Evolutionary conservation across 2,797 vertebrate species (phyloP), one percentile per base, ranked within the genome.

Genomic region (Capromys pilorides): DNA sequence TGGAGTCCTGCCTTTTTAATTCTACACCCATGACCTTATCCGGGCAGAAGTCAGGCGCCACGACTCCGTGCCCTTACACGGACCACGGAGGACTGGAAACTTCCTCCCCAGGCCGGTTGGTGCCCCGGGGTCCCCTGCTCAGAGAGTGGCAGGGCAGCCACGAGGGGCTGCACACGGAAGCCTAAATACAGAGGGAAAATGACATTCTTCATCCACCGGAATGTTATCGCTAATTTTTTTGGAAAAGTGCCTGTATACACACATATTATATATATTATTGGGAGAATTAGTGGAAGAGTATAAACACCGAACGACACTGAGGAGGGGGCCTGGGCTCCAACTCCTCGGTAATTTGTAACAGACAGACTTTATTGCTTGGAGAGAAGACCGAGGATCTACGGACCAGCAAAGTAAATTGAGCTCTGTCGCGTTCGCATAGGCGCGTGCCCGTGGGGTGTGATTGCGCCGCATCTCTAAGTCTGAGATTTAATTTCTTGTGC

Each of bases 1-100:
- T 97, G 96, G 94, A 90, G 90, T 97, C 97, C 96, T 98, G 96
- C 91, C 96, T 95, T 93, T 97, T 96, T 95, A 51, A 88, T 87
- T 86, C 90, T 91, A 71, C 86, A 91, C 92, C 94, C 86, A 92
- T 95, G 94, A 94, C 93, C 95, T 96, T 93, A 87, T 81, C 67
- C 90, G 14, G 67, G 83, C 84, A 94, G 78, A 69, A 96, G 89
- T 57, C 87, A 26, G 96, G 91, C 95, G 69, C 81, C 78, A 75
- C 73, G 92, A 95, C 67, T 86, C 97, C 83, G 94, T 41, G 90
- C 88, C 93, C 94, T 66, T 81, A 86, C 93, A 57, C 84, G 90
- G 90, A 86, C 51, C 57, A 54, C 62, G 57, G 78, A 14, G 57
- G 78, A 14, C 96, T 90, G n/a, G 31, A 64, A 90, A 31, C 39